Evolutionary conservation across 2,888 invertebrate genomes (phyloP).

Genomic region (Gandaritis pyraliata): DNA sequence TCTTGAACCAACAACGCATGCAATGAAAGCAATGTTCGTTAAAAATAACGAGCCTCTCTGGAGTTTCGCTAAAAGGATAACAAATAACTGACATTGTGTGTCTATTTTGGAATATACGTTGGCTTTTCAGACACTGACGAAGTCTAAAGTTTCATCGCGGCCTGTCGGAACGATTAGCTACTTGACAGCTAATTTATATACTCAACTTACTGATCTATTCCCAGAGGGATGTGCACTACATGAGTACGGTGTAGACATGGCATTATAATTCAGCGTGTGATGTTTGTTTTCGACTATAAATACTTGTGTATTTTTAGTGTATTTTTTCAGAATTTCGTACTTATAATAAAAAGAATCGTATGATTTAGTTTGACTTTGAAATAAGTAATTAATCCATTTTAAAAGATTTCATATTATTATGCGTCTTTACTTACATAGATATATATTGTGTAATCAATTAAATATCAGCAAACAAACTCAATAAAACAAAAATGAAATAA

Average conservation of each 20-base stretch:
- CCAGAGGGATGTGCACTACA: slow-evolving; percentile 59
- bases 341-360: too few species aligned
- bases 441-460: too few species aligned
- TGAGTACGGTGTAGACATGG: slow-evolving; percentile 53
- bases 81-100: slow-evolving; percentile 70
- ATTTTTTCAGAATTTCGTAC: too few species aligned
- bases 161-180: slow-evolving; percentile 82
- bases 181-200: slow-evolving; percentile 84
- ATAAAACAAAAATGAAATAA: too few species aligned
- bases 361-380: too few species aligned
- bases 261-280: slow-evolving; percentile 35
- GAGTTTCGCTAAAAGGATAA: slow-evolving; percentile 73
- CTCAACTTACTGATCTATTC: slow-evolving; percentile 82
- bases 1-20: slow-evolving; percentile 55
- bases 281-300: background rate
- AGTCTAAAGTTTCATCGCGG: slow-evolving; percentile 82
- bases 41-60: slow-evolving; percentile 63
- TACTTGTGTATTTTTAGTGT: too few species aligned
- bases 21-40: slow-evolving; percentile 58
- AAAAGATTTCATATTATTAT: too few species aligned
- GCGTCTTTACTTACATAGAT: too few species aligned
- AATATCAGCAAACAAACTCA: too few species aligned
- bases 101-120: slow-evolving; percentile 73
- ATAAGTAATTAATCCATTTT: too few species aligned
- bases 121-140: slow-evolving; percentile 78